phyloP scores from a whole-genome alignment of 1,140 invertebrate species.

The Drosophila serrata region DNA sequence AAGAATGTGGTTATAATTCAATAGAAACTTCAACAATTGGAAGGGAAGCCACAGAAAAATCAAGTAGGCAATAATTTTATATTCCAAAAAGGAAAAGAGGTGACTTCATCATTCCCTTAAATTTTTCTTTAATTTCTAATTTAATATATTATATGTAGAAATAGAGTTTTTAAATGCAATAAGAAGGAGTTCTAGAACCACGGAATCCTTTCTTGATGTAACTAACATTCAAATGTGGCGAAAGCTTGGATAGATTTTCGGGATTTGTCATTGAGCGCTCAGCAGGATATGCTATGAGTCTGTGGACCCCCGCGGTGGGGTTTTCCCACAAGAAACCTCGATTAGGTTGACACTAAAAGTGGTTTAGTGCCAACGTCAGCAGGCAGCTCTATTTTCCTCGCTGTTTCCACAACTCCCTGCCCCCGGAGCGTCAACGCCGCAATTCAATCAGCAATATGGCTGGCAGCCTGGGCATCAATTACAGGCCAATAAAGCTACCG shows the following conservation, averaged over 20 bases:
- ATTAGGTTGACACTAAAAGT: slow-evolving; percentile 22
- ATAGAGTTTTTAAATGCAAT: not conserved
- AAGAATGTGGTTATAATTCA: too few relatives aligned
- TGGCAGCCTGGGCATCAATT: slow-evolving; percentile 47
- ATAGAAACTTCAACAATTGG: not conserved
- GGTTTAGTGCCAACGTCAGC: slow-evolving; percentile 38
- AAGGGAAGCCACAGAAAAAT: not conserved
- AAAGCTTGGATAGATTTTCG: slow-evolving; percentile 6
- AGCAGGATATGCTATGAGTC: slow-evolving; percentile 18
- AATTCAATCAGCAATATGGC: slow-evolving; percentile 54
- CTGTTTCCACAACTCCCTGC: not conserved
- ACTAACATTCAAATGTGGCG: not conserved
- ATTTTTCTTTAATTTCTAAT: too few relatives aligned
- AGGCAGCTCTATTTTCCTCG: slow-evolving; percentile 15
- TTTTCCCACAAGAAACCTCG: slow-evolving; percentile 9
- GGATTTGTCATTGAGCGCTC: not conserved
- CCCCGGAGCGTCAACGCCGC: slow-evolving; percentile 24
- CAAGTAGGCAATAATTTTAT: too few relatives aligned
- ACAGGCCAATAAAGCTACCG: slow-evolving; percentile 51
- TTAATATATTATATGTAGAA: too few relatives aligned
- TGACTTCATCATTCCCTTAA: not conserved
- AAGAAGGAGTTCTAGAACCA: not conserved
- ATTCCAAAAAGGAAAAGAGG: not conserved
- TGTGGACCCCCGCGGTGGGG: slow-evolving; percentile 9
- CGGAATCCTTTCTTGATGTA: not conserved